A percentile compares a stretch with the other conserved stretches of the same genome.
phyloP scores from a whole-genome alignment of 2,888 invertebrate genomes.

The Trichogramma dendrolimi region DNA sequence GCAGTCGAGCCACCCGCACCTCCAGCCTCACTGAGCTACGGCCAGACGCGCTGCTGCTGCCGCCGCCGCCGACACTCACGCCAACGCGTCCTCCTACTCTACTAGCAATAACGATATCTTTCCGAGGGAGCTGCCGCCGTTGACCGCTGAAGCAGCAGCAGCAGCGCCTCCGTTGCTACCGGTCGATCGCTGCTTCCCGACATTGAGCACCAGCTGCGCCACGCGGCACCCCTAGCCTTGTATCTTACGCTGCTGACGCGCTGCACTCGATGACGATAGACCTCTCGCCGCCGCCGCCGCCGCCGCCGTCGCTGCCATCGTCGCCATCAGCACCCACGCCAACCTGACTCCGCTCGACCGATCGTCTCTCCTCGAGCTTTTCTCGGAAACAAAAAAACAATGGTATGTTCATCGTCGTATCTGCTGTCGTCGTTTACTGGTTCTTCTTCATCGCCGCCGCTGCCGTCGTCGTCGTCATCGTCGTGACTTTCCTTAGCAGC shows the following conservation, averaged over 20 bases:
- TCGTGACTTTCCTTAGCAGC: neutral
- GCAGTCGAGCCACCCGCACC: constrained; percentile 19
- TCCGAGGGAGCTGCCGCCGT: constrained; percentile 7
- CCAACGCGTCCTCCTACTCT: neutral
- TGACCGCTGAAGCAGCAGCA: constrained; percentile 1
- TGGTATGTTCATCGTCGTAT: too few relatives aligned
- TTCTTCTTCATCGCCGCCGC: neutral
- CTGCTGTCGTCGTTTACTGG: neutral
- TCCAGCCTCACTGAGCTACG: constrained; percentile 23
- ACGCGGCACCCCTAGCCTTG: neutral
- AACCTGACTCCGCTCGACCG: neutral
- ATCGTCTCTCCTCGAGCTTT: neutral
- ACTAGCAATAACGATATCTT: too few relatives aligned
- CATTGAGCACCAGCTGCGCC: constrained; percentile 1
- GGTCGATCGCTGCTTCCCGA: neutral
- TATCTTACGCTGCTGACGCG: constrained; percentile 9
- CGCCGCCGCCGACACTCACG: neutral
- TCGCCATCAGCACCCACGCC: constrained; percentile 9
- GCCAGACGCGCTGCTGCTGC: constrained; percentile 12
- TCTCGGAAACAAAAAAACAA: too few relatives aligned
- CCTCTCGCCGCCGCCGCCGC: neutral
- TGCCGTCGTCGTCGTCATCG: neutral
- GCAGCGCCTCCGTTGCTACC: neutral
- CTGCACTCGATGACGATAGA: neutral
- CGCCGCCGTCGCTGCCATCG: constrained; percentile 2